Evolutionary conservation across 2,113 vertebrate genomes (phyloP).

Genomic region (Isurus oxyrinchus): DNA sequence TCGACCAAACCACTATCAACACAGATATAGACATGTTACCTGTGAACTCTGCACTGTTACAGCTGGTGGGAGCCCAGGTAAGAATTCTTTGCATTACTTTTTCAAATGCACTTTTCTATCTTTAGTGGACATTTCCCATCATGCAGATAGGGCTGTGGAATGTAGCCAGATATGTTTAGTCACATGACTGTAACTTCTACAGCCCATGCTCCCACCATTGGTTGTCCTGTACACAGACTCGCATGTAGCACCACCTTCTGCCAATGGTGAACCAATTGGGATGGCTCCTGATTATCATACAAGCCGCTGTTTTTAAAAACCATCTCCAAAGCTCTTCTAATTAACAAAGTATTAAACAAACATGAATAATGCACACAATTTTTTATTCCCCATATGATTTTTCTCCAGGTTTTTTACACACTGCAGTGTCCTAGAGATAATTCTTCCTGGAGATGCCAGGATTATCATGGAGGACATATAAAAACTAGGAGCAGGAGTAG

Average conservation of each 20-base stretch:
- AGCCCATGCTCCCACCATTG: background rate
- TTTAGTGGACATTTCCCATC: background rate
- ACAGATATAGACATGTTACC: slow-evolving; percentile 96
- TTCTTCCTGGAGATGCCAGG: background rate
- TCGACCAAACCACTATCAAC: slow-evolving; percentile 97
- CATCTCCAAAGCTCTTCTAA: background rate
- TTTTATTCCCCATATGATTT: too few species aligned
- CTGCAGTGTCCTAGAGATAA: background rate
- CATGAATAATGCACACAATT: too few species aligned
- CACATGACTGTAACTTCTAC: background rate
- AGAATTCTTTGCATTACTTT: background rate
- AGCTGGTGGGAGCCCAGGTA: slow-evolving; percentile 94
- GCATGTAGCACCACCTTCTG: background rate
- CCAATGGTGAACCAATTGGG: background rate
- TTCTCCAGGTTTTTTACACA: too few species aligned
- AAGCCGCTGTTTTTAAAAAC: background rate
- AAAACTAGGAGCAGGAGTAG: too few species aligned
- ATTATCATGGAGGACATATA: background rate
- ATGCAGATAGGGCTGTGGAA: background rate
- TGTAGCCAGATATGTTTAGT: too few species aligned
- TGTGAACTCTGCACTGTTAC: slow-evolving; percentile 89
- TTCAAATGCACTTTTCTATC: background rate
- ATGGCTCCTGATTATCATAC: background rate
- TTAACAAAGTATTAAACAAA: too few species aligned
- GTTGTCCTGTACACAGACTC: too few species aligned